Base-by-base conservation (phyloP, 2,797 vertebrate species). In the Sylvia borin region DNA sequence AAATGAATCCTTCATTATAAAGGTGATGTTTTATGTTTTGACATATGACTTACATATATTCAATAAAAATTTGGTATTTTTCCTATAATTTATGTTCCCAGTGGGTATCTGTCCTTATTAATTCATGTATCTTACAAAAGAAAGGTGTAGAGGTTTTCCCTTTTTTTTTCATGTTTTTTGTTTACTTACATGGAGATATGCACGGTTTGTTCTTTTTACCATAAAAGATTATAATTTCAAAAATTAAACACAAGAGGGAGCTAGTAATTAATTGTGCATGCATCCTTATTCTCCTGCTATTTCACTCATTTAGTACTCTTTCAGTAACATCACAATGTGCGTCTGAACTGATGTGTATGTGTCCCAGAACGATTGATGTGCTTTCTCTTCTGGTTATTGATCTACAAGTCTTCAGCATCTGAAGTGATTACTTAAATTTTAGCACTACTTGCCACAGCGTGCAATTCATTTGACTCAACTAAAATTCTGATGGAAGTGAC, bases 191-290 rank as follows among this genome's bases (percentile, higher is more conserved):
- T 72, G 29, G 16, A 78, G 12, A 10, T 61, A 8, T 48, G 4
- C 16, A 5, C 78, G 11, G 1, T 2, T 38, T 81, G 78, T 85
- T 70, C 53, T 76, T 81, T n/a, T 31, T 62, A 43, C 26, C 29
- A 8, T 80, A 9, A 22, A 75, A 73, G 7, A n/a, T 16, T 13
- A 5, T 67, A 2, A 24, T 88, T 94, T 72, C 18, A 78, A 57
- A 84, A 86, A 64, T 32, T 0, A 82, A 85, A 17, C 94, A 93
- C 81, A 76, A 85, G 92, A 53, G 90, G 95, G 95, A 94, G 95
- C 93, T 80, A 50, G 36, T 57, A 73, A 54, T 60, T 67, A 48
- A n/a, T n/a, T 16, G 36, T 80, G 17, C 15, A 5, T 50, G 2
- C 21, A 51, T 50, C 13, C 22, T 62, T 70, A 15, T 70, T 71